Base-by-base conservation (phyloP, 2,797 vertebrate species). In the Buphagus erythrorhynchus region DNA sequence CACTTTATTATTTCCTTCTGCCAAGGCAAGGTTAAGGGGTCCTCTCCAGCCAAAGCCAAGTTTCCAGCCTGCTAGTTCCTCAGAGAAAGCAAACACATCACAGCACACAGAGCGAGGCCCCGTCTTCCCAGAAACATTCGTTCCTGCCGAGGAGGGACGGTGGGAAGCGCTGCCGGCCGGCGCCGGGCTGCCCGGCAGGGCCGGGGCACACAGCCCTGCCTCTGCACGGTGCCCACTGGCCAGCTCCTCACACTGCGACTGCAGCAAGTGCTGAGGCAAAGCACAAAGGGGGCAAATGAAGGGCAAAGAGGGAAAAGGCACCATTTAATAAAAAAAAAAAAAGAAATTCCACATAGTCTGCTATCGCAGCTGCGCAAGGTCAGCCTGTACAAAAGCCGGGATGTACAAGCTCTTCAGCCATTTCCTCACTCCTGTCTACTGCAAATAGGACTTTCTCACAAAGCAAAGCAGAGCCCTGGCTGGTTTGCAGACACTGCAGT, bases 1-100 rank as follows among this genome's bases (percentile, higher is more conserved):
- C 91, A 90, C 90, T 94, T 95, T 92, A 95, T 93, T 95, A 90
- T 88, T 94, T 96, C 82, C 87, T 57, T 78, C 87, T 95, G 96
- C 96, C 93, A 93, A 96, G 85, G 73, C 73, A 90, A 94, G 94
- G 89, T 92, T 86, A 93, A 86, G 62, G 94, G 92, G 85, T 94
- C 89, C 72, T 45, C 66, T 63, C 82, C 49, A 86, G 55, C 40
- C 2, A 5, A 94, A 94, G 96, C 91, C 87, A 93, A 95, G 95
- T 94, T 93, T 93, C 89, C 89, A 96, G 95, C 65, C 81, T 73
- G 75, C 58, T 75, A 20, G 78, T 8, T 93, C 59, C 79, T 75
- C 66, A 77, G 86, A 90, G 90, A 88, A 74, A 93, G 84, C 59
- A 82, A 88, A 84, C 55, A 72, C 76, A 43, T 43, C 4, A 15